Percentiles rank a stretch among this genome's conserved stretches.
phyloP scores from a whole-genome alignment of 2,888 invertebrate species.

The Thymelicus lineola region DNA sequence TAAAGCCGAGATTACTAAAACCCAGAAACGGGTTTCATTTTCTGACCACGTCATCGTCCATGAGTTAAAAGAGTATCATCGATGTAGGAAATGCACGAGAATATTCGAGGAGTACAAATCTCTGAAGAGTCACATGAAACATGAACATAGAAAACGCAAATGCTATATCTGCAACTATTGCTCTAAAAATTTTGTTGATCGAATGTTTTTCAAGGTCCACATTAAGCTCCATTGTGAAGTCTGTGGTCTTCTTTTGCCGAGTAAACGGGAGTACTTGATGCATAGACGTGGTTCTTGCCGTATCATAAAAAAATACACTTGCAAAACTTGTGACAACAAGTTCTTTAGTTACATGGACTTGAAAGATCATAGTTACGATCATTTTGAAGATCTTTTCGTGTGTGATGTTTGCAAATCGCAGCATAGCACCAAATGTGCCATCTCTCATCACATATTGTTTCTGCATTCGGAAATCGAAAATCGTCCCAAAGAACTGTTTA shows the following conservation, averaged over 20 bases:
- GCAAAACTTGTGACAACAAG: conserved; percentile 58
- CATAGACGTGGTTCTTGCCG: conserved; percentile 63
- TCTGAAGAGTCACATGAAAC: conserved; percentile 64
- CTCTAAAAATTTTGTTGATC: conserved; percentile 66
- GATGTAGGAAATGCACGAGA: conserved; percentile 71
- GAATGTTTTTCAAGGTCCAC: conserved; percentile 74
- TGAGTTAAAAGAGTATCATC: conserved; percentile 68
- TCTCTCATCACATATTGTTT: conserved; percentile 67
- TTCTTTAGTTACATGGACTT: conserved; percentile 69
- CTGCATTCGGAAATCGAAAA: conserved; percentile 56
- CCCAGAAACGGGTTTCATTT: conserved; percentile 71
- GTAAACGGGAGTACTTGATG: conserved; percentile 54
- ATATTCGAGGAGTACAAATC: conserved; percentile 64
- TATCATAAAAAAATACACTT: conserved; percentile 58
- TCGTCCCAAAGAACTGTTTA: conserved; percentile 56
- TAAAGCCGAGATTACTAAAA: conserved; percentile 51
- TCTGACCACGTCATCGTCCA: conserved; percentile 73
- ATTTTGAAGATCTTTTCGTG: conserved; percentile 54
- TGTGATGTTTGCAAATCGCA: conserved; percentile 75
- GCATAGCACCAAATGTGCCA: conserved; percentile 61
- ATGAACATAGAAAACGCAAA: conserved; percentile 69
- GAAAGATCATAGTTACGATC: conserved; percentile 72
- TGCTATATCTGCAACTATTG: conserved; percentile 78
- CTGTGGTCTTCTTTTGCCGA: conserved; percentile 58
- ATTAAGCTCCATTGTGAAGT: conserved; percentile 72